A percentile compares a stretch with the other conserved stretches of the same genome.
These are phyloP conservation scores for Enteromius thamalakanensis DNA, from an alignment of 2,797 vertebrate species.

Conservation along the genomic window DNA sequence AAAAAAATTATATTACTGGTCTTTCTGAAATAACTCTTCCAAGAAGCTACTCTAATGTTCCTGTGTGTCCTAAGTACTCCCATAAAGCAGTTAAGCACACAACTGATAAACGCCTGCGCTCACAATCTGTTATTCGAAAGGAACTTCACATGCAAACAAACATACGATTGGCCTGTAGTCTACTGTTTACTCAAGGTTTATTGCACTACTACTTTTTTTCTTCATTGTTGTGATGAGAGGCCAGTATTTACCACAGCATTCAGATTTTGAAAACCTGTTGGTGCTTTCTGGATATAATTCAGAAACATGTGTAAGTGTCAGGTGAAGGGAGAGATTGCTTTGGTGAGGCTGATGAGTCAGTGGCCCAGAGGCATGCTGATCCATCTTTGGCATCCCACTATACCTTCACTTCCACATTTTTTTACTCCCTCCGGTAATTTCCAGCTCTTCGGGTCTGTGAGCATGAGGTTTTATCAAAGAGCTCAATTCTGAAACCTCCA, in stretches of 20 bases:
- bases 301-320: conserved; percentile 71
- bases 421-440: conserved; percentile 69
- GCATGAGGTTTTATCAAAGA: conserved; percentile 56
- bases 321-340: conserved; percentile 62
- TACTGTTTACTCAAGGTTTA: conserved; percentile 26
- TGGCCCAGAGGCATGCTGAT: conserved; percentile 64
- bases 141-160: conserved; percentile 32
- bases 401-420: conserved; percentile 61
- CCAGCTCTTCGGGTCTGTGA: conserved; percentile 64
- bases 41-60: neutral
- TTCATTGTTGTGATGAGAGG: conserved; percentile 44
- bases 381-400: conserved; percentile 62
- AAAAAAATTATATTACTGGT: neutral
- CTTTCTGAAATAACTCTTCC: neutral
- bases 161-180: conserved; percentile 54
- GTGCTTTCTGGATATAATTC: conserved; percentile 55
- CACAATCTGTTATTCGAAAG: conserved; percentile 69
- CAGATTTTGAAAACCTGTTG: conserved; percentile 54
- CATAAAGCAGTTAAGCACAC: conserved; percentile 68
- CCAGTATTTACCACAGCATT: conserved; percentile 50
- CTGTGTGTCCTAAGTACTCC: conserved; percentile 24
- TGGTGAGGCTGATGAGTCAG: conserved; percentile 66
- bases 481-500: neutral
- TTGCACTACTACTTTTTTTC: conserved; percentile 36
- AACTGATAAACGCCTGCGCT: conserved; percentile 67